Evolutionary conservation across 2,888 invertebrate genomes (phyloP).

Genomic region (Phrixothrix hirtus): DNA sequence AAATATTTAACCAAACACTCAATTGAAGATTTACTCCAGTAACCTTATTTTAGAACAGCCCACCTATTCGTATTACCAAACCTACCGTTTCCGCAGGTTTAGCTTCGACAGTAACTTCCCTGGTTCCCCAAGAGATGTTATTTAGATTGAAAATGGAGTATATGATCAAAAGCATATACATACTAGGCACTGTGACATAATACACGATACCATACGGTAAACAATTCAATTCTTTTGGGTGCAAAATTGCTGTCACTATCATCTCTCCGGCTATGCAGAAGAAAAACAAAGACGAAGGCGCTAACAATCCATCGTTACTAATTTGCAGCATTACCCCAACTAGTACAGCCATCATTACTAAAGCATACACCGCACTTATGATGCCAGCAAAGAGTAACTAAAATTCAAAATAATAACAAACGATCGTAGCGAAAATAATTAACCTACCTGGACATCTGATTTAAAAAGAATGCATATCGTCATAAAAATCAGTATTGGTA

Average conservation of each 20-base stretch:
- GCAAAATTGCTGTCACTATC: conserved; percentile 68
- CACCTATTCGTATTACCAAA: no score
- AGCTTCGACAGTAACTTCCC: conserved; percentile 66
- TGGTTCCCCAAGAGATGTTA: conserved; percentile 92
- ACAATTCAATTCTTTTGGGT: conserved; percentile 79
- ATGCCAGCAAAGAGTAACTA: conserved; percentile 74
- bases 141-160: conserved; percentile 93
- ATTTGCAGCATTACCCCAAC: conserved; percentile 81
- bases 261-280: conserved; percentile 72
- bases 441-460: conserved; percentile 66
- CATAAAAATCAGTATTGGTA: conserved; percentile 70
- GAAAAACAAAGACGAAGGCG: conserved; percentile 85
- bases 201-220: conserved; percentile 79
- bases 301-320: conserved; percentile 74
- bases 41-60: not conserved
- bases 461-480: conserved; percentile 70
- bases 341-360: conserved; percentile 86
- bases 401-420: conserved; percentile 31
- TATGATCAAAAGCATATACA: conserved; percentile 90
- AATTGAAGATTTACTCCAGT: not conserved
- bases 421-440: not conserved
- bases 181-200: conserved; percentile 90
- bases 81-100: conserved; percentile 35
- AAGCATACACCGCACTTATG: conserved; percentile 76
- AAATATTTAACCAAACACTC: no score